These are phyloP conservation scores for Gari tellinella DNA, from an alignment of 2,888 invertebrate species.

Conservation along the genomic window DNA sequence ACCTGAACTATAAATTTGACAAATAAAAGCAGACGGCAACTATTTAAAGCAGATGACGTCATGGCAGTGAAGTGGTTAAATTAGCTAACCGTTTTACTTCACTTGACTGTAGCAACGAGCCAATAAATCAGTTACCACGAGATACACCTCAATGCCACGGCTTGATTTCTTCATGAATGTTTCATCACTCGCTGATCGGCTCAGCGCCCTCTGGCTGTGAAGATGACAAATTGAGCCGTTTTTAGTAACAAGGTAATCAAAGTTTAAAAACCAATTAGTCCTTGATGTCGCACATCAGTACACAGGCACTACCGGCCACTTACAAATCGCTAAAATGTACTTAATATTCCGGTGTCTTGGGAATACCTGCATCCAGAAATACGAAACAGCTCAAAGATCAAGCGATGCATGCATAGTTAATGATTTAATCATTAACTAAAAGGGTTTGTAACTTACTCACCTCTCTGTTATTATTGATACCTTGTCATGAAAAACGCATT, in stretches of 20 bases:
- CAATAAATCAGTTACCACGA: no score
- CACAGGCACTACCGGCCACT: no score
- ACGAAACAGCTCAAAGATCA: slow-evolving; percentile 15
- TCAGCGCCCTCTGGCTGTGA: neutral
- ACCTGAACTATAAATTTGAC: no score
- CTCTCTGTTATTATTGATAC: no score
- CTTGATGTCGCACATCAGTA: neutral
- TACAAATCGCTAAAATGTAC: no score
- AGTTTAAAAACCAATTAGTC: slow-evolving; percentile 42
- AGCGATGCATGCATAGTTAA: slow-evolving; percentile 24
- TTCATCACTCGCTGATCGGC: neutral
- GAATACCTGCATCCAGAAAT: neutral
- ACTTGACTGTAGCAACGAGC: no score
- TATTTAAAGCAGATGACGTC: no score
- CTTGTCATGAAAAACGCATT: no score
- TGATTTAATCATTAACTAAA: slow-evolving; percentile 20
- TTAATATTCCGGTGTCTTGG: no score
- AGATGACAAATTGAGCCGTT: neutral
- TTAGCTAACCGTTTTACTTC: no score
- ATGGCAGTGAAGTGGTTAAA: no score
- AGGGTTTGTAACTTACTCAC: neutral
- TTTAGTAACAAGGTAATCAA: slow-evolving; percentile 23
- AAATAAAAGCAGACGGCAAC: no score
- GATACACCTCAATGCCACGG: neutral
- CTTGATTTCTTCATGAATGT: slow-evolving; percentile 1